A percentile compares a stretch with the other conserved stretches of the same genome.
Conservation (phyloP, 2,888 invertebrate species). For the Lithophane ornitopus region DNA sequence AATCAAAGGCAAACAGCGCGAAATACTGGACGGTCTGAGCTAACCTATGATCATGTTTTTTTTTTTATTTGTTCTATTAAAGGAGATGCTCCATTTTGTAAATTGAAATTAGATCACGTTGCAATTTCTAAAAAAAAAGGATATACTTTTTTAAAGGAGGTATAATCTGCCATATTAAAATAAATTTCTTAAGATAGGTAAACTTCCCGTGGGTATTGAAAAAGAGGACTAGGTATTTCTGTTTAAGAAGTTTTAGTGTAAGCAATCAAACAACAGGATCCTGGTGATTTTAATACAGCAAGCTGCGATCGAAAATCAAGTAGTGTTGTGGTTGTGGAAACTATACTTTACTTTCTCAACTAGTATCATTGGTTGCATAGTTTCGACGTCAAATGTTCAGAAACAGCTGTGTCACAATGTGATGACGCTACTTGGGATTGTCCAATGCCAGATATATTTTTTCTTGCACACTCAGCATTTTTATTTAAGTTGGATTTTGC, state of each 20-base stretch:
- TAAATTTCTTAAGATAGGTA: too few relatives aligned
- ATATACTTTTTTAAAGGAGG: too few relatives aligned
- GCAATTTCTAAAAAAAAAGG: too few relatives aligned
- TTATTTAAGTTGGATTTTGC: neutral
- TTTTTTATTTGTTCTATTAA: too few relatives aligned
- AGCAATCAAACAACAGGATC: neutral
- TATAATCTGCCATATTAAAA: too few relatives aligned
- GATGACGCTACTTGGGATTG: neutral
- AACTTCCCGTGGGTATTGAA: neutral
- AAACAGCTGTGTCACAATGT: neutral
- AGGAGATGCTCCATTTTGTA: too few relatives aligned
- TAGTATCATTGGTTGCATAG: neutral
- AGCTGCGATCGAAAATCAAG: neutral
- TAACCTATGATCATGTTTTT: too few relatives aligned
- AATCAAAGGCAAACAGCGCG: neutral
- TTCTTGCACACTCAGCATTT: neutral
- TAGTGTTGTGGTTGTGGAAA: too few relatives aligned
- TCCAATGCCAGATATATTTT: neutral
- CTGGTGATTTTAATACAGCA: neutral
- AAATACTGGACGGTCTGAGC: neutral
- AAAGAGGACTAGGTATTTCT: neutral
- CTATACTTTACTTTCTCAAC: neutral
- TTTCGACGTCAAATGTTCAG: too few relatives aligned
- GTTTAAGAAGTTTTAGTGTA: neutral
- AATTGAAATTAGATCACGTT: too few relatives aligned